Base-by-base conservation (phyloP, 2,888 invertebrate species). In the Oscheius onirici region DNA sequence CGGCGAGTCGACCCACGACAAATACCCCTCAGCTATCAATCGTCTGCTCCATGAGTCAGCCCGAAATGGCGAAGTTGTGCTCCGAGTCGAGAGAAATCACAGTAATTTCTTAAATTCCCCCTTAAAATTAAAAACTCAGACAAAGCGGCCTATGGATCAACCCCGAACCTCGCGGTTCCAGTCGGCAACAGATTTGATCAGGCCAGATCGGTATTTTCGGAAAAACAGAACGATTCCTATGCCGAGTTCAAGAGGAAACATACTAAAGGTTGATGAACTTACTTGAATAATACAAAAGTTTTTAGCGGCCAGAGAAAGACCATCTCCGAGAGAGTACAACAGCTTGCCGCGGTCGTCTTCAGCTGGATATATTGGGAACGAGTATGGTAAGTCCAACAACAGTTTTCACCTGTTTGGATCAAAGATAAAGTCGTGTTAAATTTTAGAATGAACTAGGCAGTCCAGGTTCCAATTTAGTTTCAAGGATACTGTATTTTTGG, bases 1-100 rank as follows among this genome's bases (percentile, higher is more conserved):
- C 75, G 86, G 86, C 15, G 82, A 82, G 28, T 84, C 84, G 22
- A 84, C 88, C 24, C 54, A 76, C 0, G 79, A 78, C 34, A 79
- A 86, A 77, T 87, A 86, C 66, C 81, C 84, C 40, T 77, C 84
- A 17, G 83, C 87, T 67, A 85, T 88, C 5, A 84, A 85, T 54
- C 79, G 84, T 6, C 81, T 87, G 34, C 82, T 88, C 5, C 83
- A 86, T 43, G 83, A 85, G 28, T 81, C 87, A 3, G 84, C 85
- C 10, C 76, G 77, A 13, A 67, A 74, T 28, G 83, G 80, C 40
- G 80, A 80, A 63, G 73, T 81, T 41, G 76, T 78, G 54, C 44
- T 83, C n/a, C 60, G 69, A 10, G 68, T 82, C 61, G 43, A 70
- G 57, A 73, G 80, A 51, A 71, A 55, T 11, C 61, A 74, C 43